These are phyloP conservation scores for Microplitis mediator DNA, from an alignment of 1,140 invertebrate genomes.

Conservation along the genomic window DNA sequence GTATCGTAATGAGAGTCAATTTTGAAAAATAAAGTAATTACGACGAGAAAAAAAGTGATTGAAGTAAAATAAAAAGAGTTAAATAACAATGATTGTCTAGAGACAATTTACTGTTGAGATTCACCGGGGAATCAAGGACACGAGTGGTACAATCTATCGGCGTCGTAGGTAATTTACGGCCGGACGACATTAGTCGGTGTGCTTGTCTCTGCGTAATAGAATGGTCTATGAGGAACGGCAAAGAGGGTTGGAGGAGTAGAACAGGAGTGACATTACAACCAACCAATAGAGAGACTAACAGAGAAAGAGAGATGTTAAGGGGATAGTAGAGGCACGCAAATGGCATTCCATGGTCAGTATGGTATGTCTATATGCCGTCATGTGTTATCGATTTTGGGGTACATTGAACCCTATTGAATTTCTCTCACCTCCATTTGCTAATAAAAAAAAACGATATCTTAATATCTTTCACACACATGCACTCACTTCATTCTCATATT, in stretches of 20 bases:
- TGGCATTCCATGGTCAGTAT: constrained; percentile 59
- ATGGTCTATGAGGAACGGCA: constrained; percentile 18
- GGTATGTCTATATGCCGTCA: constrained; percentile 57
- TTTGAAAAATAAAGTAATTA: no score
- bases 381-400: constrained; percentile 56
- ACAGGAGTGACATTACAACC: not conserved
- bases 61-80: not conserved
- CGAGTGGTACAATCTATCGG: constrained; percentile 43
- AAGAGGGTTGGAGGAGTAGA: not conserved
- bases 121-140: constrained; percentile 19
- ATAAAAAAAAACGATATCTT: not conserved
- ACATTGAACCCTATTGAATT: constrained; percentile 31
- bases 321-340: constrained; percentile 43
- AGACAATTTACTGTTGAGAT: constrained; percentile 20
- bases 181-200: constrained; percentile 56
- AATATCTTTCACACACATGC: not conserved
- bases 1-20: no score
- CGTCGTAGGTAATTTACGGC: constrained; percentile 54
- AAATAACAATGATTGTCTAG: not conserved
- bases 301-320: constrained; percentile 12
- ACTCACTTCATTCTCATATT: no score
- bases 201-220: constrained; percentile 51
- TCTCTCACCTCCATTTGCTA: not conserved
- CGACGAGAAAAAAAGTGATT: no score
- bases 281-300: not conserved